Conservation (phyloP, 2,113 vertebrate genomes). For the rat (Rattus norvegicus) region DNA sequence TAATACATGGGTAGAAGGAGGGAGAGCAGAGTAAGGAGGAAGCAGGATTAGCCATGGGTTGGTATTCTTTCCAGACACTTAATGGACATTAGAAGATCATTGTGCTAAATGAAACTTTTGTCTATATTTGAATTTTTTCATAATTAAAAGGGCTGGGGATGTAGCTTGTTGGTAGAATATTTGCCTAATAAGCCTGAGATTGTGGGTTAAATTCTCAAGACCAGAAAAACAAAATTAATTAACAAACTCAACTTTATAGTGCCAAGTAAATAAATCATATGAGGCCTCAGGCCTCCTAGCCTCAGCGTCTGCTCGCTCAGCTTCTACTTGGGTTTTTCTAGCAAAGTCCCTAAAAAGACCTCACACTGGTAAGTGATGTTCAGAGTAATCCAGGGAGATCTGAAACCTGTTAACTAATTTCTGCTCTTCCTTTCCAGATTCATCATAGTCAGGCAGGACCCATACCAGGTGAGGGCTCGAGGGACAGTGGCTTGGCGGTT, state of each 20-base stretch:
- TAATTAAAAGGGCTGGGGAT: neutral
- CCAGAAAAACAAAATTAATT: neutral
- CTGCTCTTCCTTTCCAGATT: constrained; percentile 9
- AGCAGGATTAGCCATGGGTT: neutral
- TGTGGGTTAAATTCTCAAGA: neutral
- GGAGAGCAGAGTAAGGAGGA: neutral
- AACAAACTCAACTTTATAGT: constrained; percentile 1
- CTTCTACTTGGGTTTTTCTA: neutral
- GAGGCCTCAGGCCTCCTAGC: neutral
- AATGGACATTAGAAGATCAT: neutral
- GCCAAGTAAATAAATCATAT: neutral
- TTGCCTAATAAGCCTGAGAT: neutral
- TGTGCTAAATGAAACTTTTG: neutral
- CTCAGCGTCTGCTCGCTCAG: neutral
- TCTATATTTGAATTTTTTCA: neutral
- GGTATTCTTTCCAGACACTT: neutral
- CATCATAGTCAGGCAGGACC: neutral
- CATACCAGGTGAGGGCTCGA: neutral
- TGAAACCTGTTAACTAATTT: neutral
- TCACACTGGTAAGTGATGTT: neutral
- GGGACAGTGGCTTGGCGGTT: neutral
- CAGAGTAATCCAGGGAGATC: neutral
- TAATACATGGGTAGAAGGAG: neutral
- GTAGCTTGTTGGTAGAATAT: neutral
- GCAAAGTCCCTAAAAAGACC: neutral